Base-by-base conservation (phyloP, 2,797 vertebrate species). In the Scarus forsteni region DNA sequence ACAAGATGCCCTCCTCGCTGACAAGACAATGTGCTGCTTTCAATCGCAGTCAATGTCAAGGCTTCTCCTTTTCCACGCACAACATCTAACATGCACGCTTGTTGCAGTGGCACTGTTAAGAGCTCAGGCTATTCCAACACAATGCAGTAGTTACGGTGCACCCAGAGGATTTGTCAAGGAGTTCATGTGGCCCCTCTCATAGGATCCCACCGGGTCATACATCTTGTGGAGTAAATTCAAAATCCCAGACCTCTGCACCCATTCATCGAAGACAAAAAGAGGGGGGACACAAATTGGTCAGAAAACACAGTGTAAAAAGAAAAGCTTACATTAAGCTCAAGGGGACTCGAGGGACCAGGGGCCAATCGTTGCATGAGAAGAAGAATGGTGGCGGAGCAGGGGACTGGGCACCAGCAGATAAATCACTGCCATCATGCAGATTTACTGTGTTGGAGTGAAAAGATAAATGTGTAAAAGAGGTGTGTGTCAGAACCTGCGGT, bases 351-450 rank as follows among this genome's bases (percentile, higher is more conserved):
- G 96, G 95, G 96, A 97, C 90, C 85, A 63, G 14, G 44, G 81
- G 87, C 93, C 94, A 92, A 95, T 95, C 94, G 93, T 91, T 89
- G 94, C 69, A 80, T 56, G 75, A 14, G 87, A 93, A 95, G 95
- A 96, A 96, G 95, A 96, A 96, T 94, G 90, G 95, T 83, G 81
- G 73, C 38, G 84, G 84, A 87, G 89, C 88, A 64, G 58, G 92
- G 76, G 90, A 93, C 89, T 79, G 69, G 91, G 92, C 89, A 88
- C 82, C 80, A 72, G 90, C 92, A 96, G 96, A 99, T 98, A 95
- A 96, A 99, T 98, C 96, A 96, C 95, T 95, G 84, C 94, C 90
- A 89, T 88, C 91, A 97, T 96, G 97, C 96, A 97, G 96, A 98
- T 97, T 95, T 93, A 94, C 95, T 88, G 55, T 85, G 93, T 95